A percentile compares a stretch with the other conserved stretches of the same genome.
phyloP scores from a whole-genome alignment of 2,113 vertebrate genomes.

The Macrotis lagotis region DNA sequence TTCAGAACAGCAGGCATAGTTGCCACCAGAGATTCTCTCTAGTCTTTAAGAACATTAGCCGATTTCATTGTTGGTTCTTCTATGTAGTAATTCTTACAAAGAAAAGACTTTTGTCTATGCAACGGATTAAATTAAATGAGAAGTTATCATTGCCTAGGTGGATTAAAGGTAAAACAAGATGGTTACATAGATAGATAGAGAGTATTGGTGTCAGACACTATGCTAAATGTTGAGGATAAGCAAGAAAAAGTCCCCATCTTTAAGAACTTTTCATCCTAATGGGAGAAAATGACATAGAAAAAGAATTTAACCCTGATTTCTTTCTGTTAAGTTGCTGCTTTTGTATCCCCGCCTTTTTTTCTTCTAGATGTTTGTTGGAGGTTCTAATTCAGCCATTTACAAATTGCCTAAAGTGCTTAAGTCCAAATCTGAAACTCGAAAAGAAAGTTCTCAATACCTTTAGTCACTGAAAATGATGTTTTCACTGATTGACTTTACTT shows the following conservation, averaged over 20 bases:
- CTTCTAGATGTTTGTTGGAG: not conserved
- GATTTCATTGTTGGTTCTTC: not conserved
- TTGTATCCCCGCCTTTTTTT: not conserved
- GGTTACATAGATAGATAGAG: not conserved
- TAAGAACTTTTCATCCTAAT: constrained; percentile 50
- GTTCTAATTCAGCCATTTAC: not conserved
- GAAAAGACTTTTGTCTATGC: not conserved
- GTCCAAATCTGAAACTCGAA: not conserved
- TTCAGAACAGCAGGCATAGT: not conserved
- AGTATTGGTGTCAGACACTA: constrained; percentile 46
- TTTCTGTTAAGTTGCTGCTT: not conserved
- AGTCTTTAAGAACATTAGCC: not conserved
- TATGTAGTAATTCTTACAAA: not conserved
- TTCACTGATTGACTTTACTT: not conserved
- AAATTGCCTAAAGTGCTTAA: not conserved
- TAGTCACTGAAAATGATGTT: not conserved
- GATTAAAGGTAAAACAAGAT: not conserved
- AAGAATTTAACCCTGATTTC: not conserved
- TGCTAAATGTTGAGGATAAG: constrained; percentile 31
- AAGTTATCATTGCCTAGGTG: not conserved
- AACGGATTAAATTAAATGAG: not conserved
- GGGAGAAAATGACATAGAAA: constrained; percentile 30
- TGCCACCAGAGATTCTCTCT: not conserved
- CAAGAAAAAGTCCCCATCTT: constrained; percentile 25
- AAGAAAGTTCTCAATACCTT: not conserved